Evolutionary conservation across 2,113 vertebrate genomes (phyloP), one percentile per base, ranked within the genome.

Genomic region (Gnathonemus echidnorhynchus): DNA sequence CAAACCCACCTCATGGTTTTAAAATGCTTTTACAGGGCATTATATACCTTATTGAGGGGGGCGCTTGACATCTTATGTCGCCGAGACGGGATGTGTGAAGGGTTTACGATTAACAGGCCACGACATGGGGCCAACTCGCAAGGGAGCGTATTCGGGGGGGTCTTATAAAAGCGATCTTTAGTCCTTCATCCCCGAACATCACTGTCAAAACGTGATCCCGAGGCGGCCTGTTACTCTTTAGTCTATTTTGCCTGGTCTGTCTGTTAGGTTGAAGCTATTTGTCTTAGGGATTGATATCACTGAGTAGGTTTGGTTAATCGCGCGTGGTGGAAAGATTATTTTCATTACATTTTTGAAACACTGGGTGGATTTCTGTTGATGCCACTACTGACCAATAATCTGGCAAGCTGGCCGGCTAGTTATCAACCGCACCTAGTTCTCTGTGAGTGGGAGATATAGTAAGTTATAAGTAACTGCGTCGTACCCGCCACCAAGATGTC

Each of bases 401-500:
- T 42, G 74, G 74, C 35, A 80, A 80, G 74, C 74, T 80, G 74
- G 74, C 35, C 15, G 74, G 74, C 35, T 80, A 80, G 35, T 80
- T 80, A 80, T 11, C 17, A 19, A 70, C 62, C 3, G 62, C 27
- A 31, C n/a, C n/a, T 56, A 39, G 62, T 11, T 42, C 3, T 74
- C 74, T 80, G 74, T 80, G 35, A 39, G 70, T 80, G 74, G 35
- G 35, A 42, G 15, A 42, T 31, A 31, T 31, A 21, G 77, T 83
- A 24, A 46, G 39, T 84, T 46, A 2, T 48, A 77, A 39, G 13
- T 84, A 46, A 39, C 42, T 42, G 77, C 35, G 24, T 70, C 31
- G 87, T 91, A 52, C 46, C 45, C 42, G 31, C 52, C 85, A 39
- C n/a, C 95, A 92, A 93, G 86, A 98, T 98, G 97, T 98, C 97